Base-by-base conservation (phyloP, 2,113 vertebrate species). In the Alaudala cheleensis region DNA sequence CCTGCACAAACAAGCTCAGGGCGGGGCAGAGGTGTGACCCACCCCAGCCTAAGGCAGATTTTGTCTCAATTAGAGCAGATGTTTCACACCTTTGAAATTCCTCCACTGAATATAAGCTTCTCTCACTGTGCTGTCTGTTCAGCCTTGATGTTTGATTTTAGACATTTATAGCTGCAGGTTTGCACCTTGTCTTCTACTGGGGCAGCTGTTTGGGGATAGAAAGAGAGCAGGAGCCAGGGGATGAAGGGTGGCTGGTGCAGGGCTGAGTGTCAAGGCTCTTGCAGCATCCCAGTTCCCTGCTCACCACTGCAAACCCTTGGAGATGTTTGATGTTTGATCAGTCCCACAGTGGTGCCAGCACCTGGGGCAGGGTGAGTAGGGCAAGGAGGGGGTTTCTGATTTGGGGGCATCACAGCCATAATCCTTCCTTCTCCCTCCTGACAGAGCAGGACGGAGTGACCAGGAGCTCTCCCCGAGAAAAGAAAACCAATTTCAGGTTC, bases 101-200 rank as follows among this genome's bases (percentile, higher is more conserved):
- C 62, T 56, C 7, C 31, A 28, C 26, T 64, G 76, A 40, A 40
- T 10, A 64, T 2, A 33, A 82, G 5, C 44, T 85, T 15, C 47
- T 58, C 18, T 67, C 29, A 22, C 10, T 62, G 14, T 42, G 49
- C 31, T 91, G 15, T 12, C n/a, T 91, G 17, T 12, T 42, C 40
- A 51, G 12, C 49, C 20, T 22, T 12, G 18, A 13, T 23, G 34
- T 29, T 49, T 25, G n/a, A n/a, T n/a, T 19, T 83, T n/a, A 40
- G 16, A 29, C 34, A 17, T 24, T 2, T 6, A 3, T 1, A 5
- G 4, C 2, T 21, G 20, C 9, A 7, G 5, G 26, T 2, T 2
- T 34, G 37, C 4, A 11, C 8, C 5, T 19, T 57, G 4, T 28
- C 14, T 34, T 29, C 4, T 4, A 14, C 40, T 17, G 24, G 20